A percentile compares a stretch with the other conserved stretches of the same genome.
These are phyloP conservation scores for Labeo catla DNA, from an alignment of 2,113 vertebrate species.

Conservation along the genomic window DNA sequence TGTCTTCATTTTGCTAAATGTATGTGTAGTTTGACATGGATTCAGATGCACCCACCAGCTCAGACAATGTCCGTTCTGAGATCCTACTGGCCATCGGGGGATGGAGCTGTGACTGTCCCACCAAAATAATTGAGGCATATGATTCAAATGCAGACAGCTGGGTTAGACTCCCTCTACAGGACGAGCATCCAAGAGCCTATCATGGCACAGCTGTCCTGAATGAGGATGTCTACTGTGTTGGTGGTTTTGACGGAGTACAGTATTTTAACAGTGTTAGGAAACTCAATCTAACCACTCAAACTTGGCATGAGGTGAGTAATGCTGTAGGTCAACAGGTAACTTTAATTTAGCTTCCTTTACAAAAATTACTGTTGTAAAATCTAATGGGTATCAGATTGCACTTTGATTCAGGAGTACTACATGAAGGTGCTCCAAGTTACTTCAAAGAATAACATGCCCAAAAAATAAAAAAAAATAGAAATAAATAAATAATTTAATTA, in stretches of 20 bases:
- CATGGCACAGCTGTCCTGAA: conserved; percentile 77
- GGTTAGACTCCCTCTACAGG: conserved; percentile 73
- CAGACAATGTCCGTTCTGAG: conserved; percentile 76
- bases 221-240: conserved; percentile 79
- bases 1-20: too few relatives aligned
- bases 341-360: too few relatives aligned
- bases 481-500: too few relatives aligned
- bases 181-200: conserved; percentile 76
- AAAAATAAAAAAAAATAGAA: too few relatives aligned
- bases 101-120: conserved; percentile 77
- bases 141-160: conserved; percentile 78
- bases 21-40: conserved; percentile 56
- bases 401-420: too few relatives aligned
- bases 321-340: not conserved
- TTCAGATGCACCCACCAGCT: conserved; percentile 56
- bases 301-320: conserved; percentile 75
- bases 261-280: conserved; percentile 80
- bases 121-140: conserved; percentile 78
- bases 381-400: too few relatives aligned
- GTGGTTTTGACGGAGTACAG: conserved; percentile 78
- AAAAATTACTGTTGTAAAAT: too few relatives aligned
- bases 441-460: too few relatives aligned
- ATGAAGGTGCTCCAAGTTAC: too few relatives aligned
- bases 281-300: conserved; percentile 75
- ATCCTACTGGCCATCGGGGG: conserved; percentile 82